A percentile compares a stretch with the other conserved stretches of the same genome.
phyloP scores from a whole-genome alignment of 2,888 invertebrate genomes.

The Volucella inflata region DNA sequence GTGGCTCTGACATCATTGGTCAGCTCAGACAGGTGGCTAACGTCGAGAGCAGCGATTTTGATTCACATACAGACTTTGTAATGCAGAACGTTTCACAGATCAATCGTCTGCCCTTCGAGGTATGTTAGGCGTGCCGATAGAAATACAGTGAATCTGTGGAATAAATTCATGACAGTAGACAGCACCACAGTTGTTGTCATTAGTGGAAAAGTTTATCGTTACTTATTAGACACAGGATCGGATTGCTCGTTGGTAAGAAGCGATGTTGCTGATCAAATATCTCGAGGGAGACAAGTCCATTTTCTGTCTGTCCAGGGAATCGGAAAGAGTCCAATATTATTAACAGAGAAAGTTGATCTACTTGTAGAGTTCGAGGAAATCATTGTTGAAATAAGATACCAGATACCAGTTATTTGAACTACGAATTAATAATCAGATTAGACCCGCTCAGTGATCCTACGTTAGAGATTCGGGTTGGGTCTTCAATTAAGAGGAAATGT shows the following conservation, averaged over 20 bases:
- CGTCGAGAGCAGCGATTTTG: not conserved
- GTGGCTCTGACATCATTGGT: not conserved
- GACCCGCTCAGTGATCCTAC: too few species aligned
- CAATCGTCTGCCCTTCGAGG: conserved; percentile 1
- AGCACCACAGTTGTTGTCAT: conserved; percentile 43
- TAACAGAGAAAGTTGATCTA: too few species aligned
- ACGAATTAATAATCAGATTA: too few species aligned
- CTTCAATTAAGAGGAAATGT: too few species aligned
- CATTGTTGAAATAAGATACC: too few species aligned
- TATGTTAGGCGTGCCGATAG: conserved; percentile 46
- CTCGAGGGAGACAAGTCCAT: too few species aligned
- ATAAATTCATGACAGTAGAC: conserved; percentile 7
- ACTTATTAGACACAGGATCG: conserved; percentile 21
- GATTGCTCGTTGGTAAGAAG: conserved; percentile 26
- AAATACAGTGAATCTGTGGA: conserved; percentile 46
- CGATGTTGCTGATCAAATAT: conserved; percentile 45
- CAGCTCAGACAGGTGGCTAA: not conserved
- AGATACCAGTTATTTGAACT: too few species aligned
- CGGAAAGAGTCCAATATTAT: too few species aligned
- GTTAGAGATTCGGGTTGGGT: too few species aligned
- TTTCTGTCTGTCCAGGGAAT: too few species aligned
- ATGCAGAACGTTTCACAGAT: conserved; percentile 1
- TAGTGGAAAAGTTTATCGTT: conserved; percentile 36
- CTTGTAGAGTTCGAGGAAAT: too few species aligned
- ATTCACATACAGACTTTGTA: not conserved